Evolutionary conservation across 2,797 vertebrate species (phyloP).

Genomic region (Macrochelys suwanniensis): DNA sequence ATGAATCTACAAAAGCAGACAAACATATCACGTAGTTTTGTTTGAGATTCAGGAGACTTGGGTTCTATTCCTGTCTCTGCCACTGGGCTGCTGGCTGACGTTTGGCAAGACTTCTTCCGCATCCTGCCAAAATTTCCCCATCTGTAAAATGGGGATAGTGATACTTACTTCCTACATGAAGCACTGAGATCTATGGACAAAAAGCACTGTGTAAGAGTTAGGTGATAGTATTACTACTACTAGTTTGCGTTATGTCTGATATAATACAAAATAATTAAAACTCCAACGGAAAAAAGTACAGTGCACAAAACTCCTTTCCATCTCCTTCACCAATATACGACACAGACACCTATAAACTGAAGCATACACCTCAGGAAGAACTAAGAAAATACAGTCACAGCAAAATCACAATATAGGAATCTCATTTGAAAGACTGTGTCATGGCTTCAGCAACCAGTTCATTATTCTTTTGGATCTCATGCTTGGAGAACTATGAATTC

Average conservation of each 20-base stretch:
- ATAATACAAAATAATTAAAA: background rate
- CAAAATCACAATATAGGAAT: background rate
- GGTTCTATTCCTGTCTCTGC: background rate
- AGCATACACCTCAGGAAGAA: background rate
- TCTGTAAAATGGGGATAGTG: background rate
- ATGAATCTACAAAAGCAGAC: background rate
- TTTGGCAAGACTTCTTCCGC: background rate
- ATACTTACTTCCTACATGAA: background rate
- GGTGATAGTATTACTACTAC: background rate
- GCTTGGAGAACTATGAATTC: background rate
- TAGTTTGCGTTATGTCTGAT: background rate
- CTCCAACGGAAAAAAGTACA: background rate
- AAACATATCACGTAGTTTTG: background rate
- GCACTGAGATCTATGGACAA: background rate
- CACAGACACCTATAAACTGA: background rate
- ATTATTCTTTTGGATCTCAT: no score
- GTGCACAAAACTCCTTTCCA: background rate
- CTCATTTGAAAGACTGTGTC: background rate
- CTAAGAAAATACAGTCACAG: background rate
- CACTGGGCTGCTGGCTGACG: background rate
- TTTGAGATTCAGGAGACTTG: background rate
- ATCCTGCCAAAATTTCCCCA: accelerated
- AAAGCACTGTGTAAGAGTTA: background rate
- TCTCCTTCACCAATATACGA: background rate
- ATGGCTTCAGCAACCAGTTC: background rate